Percentiles rank a stretch among this genome's conserved stretches.
Conservation (phyloP, 1,140 invertebrate species). For the Coelopa frigida region DNA sequence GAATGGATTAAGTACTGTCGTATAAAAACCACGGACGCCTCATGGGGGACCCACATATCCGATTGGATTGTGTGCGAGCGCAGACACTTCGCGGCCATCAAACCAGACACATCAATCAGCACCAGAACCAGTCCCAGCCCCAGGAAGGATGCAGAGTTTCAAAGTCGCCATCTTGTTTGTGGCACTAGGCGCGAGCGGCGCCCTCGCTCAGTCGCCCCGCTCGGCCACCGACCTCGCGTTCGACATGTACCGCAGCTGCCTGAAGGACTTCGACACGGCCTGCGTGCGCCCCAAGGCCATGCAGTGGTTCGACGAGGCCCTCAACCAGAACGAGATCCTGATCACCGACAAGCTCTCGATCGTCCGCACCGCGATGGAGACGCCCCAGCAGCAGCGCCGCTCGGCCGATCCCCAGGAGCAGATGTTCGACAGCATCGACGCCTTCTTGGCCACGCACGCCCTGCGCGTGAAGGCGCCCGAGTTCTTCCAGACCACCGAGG, state of each 20-base stretch:
- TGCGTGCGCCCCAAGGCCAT: slow-evolving; percentile 71
- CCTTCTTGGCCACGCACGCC: slow-evolving; percentile 57
- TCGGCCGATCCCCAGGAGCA: slow-evolving; percentile 24
- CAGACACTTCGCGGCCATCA: slow-evolving; percentile 17
- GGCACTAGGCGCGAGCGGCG: slow-evolving; percentile 9
- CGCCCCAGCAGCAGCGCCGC: slow-evolving; percentile 9
- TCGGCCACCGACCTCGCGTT: slow-evolving; percentile 53
- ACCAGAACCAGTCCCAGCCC: not conserved
- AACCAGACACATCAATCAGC: slow-evolving; percentile 1
- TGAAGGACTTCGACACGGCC: slow-evolving; percentile 55
- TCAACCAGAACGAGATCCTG: slow-evolving; percentile 58
- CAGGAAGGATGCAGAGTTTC: slow-evolving; percentile 13
- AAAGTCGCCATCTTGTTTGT: slow-evolving; percentile 6
- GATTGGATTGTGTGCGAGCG: slow-evolving; percentile 35
- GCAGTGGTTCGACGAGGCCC: slow-evolving; percentile 59
- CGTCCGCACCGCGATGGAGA: slow-evolving; percentile 52
- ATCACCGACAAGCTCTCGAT: slow-evolving; percentile 66
- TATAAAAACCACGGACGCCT: slow-evolving; percentile 39
- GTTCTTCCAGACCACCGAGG: slow-evolving; percentile 50
- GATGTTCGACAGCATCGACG: slow-evolving; percentile 57
- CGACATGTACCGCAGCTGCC: slow-evolving; percentile 57
- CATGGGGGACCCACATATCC: slow-evolving; percentile 39
- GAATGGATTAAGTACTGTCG: slow-evolving; percentile 37
- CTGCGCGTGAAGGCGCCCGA: slow-evolving; percentile 57
- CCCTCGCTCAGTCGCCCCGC: slow-evolving; percentile 14